Conservation (phyloP, 30 jellyfish, hydroid and myxozoan species). For the Hydractinia echinata region DNA sequence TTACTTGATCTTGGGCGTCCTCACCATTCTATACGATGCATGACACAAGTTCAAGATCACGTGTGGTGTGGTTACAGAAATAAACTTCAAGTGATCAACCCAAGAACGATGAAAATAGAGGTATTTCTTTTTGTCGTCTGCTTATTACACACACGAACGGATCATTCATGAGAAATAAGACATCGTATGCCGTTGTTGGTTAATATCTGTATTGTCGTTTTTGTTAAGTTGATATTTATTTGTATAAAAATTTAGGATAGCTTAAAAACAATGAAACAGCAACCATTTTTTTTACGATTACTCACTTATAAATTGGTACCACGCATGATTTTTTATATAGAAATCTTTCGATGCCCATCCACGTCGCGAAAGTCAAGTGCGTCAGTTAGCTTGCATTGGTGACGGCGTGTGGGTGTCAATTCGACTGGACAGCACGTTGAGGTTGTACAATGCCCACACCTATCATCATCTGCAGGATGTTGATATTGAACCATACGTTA, state of each 20-base stretch:
- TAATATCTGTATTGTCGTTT: too few relatives aligned
- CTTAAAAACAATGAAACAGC: neutral
- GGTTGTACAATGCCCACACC: constrained; percentile 90
- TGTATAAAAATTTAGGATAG: too few relatives aligned
- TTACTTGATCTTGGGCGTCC: constrained; percentile 96
- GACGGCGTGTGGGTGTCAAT: constrained; percentile 99
- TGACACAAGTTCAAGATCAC: constrained; percentile 81
- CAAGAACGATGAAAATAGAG: constrained; percentile 87
- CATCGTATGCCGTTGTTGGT: neutral
- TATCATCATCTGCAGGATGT: constrained; percentile 97
- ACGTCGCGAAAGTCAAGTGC: constrained; percentile 96
- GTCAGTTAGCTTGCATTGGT: constrained; percentile 91
- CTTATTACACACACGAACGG: neutral
- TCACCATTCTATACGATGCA: constrained; percentile 94
- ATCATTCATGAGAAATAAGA: neutral
- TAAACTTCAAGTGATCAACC: constrained; percentile 86
- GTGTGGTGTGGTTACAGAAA: constrained; percentile 99
- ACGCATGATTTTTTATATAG: constrained; percentile 22
- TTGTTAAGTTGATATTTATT: too few relatives aligned
- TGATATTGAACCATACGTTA: constrained; percentile 96
- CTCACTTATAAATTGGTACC: neutral
- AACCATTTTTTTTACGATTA: constrained; percentile 1
- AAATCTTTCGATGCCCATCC: constrained; percentile 98
- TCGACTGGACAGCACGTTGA: constrained; percentile 87
- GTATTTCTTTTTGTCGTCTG: constrained; percentile 22